Evolutionary conservation across 2,888 invertebrate genomes (phyloP).

Genomic region (Chrysina gloriosa): DNA sequence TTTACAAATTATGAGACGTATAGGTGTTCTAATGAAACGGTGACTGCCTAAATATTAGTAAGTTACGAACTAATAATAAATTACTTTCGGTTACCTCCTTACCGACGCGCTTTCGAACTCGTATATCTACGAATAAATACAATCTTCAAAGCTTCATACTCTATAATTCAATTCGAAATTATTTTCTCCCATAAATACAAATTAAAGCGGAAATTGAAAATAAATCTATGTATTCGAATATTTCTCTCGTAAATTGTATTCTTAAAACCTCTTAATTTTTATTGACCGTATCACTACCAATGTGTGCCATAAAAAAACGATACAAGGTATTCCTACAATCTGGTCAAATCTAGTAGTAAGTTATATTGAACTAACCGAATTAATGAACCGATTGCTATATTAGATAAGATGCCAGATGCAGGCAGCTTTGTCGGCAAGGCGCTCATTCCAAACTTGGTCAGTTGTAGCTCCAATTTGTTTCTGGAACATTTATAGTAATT

Average conservation of each 20-base stretch:
- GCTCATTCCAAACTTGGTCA: constrained; percentile 24
- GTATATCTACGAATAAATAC: neutral
- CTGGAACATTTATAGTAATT: constrained; percentile 38
- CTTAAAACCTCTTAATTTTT: no score
- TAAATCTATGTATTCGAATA: no score
- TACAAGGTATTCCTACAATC: neutral
- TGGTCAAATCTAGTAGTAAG: neutral
- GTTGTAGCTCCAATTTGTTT: constrained; percentile 39
- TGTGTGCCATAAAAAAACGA: neutral
- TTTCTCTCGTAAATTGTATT: no score
- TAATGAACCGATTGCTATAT: constrained; percentile 39
- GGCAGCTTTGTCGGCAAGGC: constrained; percentile 18
- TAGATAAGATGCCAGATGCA: constrained; percentile 21
- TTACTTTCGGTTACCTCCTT: neutral
- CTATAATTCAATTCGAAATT: neutral
- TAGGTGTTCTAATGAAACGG: constrained; percentile 3
- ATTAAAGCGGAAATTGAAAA: neutral
- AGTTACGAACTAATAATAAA: constrained; percentile 3
- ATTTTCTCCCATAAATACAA: neutral
- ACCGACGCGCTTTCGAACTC: neutral
- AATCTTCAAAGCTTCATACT: neutral
- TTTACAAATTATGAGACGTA: constrained; percentile 6
- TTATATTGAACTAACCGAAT: constrained; percentile 39
- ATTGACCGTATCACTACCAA: neutral
- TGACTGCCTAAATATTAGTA: neutral